These are phyloP conservation scores for Crotalus helleri DNA, from an alignment of 2,113 vertebrate species.

Conservation along the genomic window DNA sequence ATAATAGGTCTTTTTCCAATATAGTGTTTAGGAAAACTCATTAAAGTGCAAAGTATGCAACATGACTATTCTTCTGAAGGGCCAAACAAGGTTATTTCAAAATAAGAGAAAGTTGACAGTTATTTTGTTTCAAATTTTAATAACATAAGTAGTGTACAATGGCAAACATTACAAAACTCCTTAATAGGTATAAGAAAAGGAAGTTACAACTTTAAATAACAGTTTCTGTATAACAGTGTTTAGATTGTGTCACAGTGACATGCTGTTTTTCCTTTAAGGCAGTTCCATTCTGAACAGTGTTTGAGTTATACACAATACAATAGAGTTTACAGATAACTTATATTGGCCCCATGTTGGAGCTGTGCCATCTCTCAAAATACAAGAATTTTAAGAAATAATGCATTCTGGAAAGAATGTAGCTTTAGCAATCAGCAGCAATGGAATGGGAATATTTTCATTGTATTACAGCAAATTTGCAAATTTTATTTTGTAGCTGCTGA, in stretches of 20 bases:
- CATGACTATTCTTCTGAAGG: constrained; percentile 28
- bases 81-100: constrained; percentile 39
- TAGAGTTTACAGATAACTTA: constrained; percentile 58
- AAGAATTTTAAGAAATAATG: constrained; percentile 49
- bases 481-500: not conserved
- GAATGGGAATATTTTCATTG: constrained; percentile 41
- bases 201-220: constrained; percentile 71
- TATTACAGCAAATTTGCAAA: constrained; percentile 51
- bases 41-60: not conserved
- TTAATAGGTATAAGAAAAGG: constrained; percentile 64
- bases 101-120: constrained; percentile 40
- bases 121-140: constrained; percentile 76
- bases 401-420: constrained; percentile 45
- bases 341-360: constrained; percentile 55
- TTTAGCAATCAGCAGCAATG: constrained; percentile 49
- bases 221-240: constrained; percentile 66
- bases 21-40: not conserved
- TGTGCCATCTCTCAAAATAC: constrained; percentile 50
- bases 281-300: constrained; percentile 72
- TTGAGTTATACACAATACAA: constrained; percentile 62
- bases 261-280: constrained; percentile 73
- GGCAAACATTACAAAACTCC: constrained; percentile 65
- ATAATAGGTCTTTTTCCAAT: not conserved
- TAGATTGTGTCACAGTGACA: constrained; percentile 66
- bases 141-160: constrained; percentile 72